phyloP scores from a whole-genome alignment of 2,797 vertebrate species.

The Atherinosoma microstoma region DNA sequence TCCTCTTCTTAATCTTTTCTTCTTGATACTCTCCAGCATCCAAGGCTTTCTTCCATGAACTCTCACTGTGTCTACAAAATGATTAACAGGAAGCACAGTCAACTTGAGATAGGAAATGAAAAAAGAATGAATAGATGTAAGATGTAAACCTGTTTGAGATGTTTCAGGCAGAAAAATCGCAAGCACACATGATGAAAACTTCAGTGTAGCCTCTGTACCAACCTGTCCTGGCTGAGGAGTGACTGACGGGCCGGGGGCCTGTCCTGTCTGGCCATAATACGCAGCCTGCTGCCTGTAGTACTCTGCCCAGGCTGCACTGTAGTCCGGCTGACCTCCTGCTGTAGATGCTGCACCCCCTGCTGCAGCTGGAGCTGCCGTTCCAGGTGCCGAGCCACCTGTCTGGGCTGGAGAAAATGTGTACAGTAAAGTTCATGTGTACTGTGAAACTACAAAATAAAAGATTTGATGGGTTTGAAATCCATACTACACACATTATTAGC shows the following conservation, averaged over 20 bases:
- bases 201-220: constrained; percentile 3
- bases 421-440: not conserved
- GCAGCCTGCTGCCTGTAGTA: constrained; percentile 89
- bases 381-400: constrained; percentile 51
- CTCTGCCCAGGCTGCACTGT: constrained; percentile 91
- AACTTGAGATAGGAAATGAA: not conserved
- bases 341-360: constrained; percentile 41
- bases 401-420: constrained; percentile 56
- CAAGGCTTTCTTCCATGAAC: not conserved
- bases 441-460: not conserved
- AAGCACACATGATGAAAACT: not conserved
- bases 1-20: constrained; percentile 22
- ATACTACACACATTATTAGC: not conserved
- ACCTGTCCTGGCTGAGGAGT: constrained; percentile 77
- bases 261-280: constrained; percentile 74
- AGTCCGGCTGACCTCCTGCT: constrained; percentile 83
- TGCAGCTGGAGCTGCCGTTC: constrained; percentile 53
- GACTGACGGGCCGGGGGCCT: constrained; percentile 67
- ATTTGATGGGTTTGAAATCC: not conserved
- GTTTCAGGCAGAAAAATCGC: not conserved
- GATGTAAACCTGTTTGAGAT: not conserved
- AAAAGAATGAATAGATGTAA: not conserved
- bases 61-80: constrained; percentile 66
- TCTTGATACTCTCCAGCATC: constrained; percentile 12
- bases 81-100: constrained; percentile 1